These are phyloP conservation scores for Cepphus grylle DNA, from an alignment of 2,113 vertebrate genomes.

Conservation along the genomic window DNA sequence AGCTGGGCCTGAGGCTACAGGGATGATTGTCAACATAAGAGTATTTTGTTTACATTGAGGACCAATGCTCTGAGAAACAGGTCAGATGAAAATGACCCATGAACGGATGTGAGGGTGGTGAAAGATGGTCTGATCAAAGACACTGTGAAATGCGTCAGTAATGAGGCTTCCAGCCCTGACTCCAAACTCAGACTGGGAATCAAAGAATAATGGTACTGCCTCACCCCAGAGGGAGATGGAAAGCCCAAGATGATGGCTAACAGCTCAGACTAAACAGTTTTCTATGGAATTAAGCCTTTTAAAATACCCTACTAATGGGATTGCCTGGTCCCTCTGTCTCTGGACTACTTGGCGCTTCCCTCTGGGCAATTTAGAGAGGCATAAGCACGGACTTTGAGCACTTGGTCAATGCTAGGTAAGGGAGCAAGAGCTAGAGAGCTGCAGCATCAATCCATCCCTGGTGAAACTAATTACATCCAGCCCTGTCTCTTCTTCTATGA, in stretches of 20 bases:
- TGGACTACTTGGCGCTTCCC: neutral
- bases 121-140: neutral
- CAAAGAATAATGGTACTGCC: neutral
- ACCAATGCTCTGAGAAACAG: neutral
- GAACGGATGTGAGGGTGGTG: neutral
- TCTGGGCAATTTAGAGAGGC: neutral
- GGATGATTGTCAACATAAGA: neutral
- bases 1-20: neutral
- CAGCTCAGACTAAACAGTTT: neutral
- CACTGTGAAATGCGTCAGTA: neutral
- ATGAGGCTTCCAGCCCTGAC: neutral
- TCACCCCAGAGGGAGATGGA: neutral
- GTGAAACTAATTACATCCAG: slow-evolving; percentile 1
- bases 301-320: neutral
- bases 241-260: neutral
- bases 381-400: neutral
- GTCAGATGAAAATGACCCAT: neutral
- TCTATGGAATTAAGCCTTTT: neutral
- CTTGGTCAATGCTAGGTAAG: neutral
- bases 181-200: neutral
- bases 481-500: neutral
- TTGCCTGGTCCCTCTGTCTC: neutral
- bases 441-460: neutral
- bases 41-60: neutral
- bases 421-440: neutral